Evolutionary conservation across 2,113 vertebrate species (phyloP).

Genomic region (Cygnus atratus): DNA sequence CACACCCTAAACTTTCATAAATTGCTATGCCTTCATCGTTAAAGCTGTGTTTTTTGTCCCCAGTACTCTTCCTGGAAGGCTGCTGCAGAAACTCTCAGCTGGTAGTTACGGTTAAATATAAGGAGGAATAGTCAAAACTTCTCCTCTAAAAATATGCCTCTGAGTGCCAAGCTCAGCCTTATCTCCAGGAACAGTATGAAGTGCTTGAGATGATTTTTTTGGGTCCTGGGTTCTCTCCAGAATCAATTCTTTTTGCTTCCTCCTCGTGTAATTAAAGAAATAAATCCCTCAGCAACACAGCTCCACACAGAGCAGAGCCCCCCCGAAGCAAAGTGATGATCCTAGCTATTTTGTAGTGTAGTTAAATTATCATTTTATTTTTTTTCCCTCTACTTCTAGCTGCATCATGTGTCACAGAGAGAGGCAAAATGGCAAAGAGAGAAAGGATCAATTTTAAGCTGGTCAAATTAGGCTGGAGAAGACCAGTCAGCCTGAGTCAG

Average conservation of each 20-base stretch:
- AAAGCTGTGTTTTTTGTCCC: constrained; percentile 17
- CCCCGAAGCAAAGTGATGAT: not conserved
- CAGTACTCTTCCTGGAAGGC: not conserved
- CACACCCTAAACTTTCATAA: constrained; percentile 8
- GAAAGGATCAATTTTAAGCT: not conserved
- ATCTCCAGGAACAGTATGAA: constrained; percentile 37
- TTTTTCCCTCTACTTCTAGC: not conserved
- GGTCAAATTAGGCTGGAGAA: not conserved
- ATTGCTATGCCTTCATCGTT: not conserved
- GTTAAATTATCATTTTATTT: not conserved
- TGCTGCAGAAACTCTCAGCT: constrained; percentile 2
- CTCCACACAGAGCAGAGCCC: not conserved
- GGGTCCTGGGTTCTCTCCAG: not conserved
- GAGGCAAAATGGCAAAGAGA: not conserved
- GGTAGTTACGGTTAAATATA: not conserved
- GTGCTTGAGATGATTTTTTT: constrained; percentile 29
- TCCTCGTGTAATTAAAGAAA: constrained; percentile 47
- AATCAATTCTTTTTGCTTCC: constrained; percentile 1
- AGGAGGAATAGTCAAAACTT: not conserved
- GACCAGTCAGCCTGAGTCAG: not conserved
- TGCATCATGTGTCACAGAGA: not conserved
- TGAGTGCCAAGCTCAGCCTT: not conserved
- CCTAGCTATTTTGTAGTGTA: not conserved
- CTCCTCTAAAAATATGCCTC: not conserved
- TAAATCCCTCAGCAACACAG: constrained; percentile 29